Percentiles rank a stretch among this genome's conserved stretches.
These are phyloP conservation scores for Gymnoscopelus microlampas DNA, from an alignment of 2,797 vertebrate genomes.

Conservation along the genomic window DNA sequence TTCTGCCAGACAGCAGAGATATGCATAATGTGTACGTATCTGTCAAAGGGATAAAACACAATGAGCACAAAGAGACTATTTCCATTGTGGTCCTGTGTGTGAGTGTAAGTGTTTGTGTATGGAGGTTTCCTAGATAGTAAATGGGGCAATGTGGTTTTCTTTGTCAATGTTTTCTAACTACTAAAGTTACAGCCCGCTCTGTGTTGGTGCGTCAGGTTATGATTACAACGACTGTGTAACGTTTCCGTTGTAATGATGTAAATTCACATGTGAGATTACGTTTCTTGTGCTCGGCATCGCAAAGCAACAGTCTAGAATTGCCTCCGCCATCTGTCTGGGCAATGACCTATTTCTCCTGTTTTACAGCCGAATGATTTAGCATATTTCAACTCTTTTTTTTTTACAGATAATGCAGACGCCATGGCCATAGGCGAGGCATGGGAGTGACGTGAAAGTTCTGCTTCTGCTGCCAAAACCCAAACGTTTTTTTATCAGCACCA, in stretches of 20 bases:
- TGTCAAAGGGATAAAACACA: too few species aligned
- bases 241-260: neutral
- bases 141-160: neutral
- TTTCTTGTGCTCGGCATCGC: conserved; percentile 7
- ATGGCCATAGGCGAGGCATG: conserved; percentile 87
- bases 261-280: neutral
- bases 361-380: conserved; percentile 44
- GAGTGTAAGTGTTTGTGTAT: too few species aligned
- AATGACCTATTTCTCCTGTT: conserved; percentile 44
- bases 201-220: neutral
- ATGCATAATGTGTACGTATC: too few species aligned
- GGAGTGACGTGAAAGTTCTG: conserved; percentile 91
- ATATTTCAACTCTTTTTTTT: conserved; percentile 33
- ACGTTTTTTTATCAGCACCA: conserved; percentile 38
- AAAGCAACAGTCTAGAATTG: neutral
- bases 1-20: too few species aligned
- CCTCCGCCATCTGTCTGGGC: conserved; percentile 26
- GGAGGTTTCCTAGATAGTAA: too few species aligned
- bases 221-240: neutral
- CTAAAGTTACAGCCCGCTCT: neutral
- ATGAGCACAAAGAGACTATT: too few species aligned
- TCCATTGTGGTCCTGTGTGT: too few species aligned
- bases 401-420: conserved; percentile 71
- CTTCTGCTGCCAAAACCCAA: conserved; percentile 54
- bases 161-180: neutral